Evolutionary conservation across 2,888 invertebrate genomes (phyloP), one percentile per base, ranked within the genome.

Genomic region (Axea sp.): DNA sequence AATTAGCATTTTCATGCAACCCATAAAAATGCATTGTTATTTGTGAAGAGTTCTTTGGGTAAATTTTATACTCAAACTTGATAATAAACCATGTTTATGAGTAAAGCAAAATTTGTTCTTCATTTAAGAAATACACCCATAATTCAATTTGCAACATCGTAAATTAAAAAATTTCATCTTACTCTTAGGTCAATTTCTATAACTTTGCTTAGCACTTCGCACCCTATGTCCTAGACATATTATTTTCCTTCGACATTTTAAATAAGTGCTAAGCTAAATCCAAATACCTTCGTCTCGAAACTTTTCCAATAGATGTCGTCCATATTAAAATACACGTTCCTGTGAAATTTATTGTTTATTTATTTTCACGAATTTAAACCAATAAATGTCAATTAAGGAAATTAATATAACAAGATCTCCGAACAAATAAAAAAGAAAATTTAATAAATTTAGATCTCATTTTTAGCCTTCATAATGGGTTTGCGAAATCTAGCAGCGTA

Each of bases 241-340:
- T 45, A 15, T 30, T 30, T 45, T 9, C 17, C 17, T n/a, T 1
- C 8, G 4, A 4, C 19, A 33, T 8, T 7, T 31, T 22, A 47
- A 33, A 11, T 15, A 39, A 28, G 12, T 30, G 8, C 31, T n/a
- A 7, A 28, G 39, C 8, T 14, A 28, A 41, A 55, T 55, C 19
- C 30, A 41, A 26, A 39, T 30, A 12, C 8, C 51, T 33, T 3
- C 6, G 35, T 8, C 35, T 33, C 17, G 22, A 39, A 55, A 55
- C 55, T 55, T 55, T 55, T 55, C 30, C 55, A 55, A 55, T 55
- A 39, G 57, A 57, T 30, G 57, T 57, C 57, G 24, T 28, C 5
- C 14, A 14, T 12, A 57, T 43, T 57, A 31, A 57, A 57, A 53
- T 37, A 28, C 39, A 39, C 8, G 3, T 7, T 6, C 28, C 7